Percentiles rank a stretch among this genome's conserved stretches.
Evolutionary conservation across 2,113 vertebrate genomes (phyloP).

Genomic region (Pangasianodon hypophthalmus): DNA sequence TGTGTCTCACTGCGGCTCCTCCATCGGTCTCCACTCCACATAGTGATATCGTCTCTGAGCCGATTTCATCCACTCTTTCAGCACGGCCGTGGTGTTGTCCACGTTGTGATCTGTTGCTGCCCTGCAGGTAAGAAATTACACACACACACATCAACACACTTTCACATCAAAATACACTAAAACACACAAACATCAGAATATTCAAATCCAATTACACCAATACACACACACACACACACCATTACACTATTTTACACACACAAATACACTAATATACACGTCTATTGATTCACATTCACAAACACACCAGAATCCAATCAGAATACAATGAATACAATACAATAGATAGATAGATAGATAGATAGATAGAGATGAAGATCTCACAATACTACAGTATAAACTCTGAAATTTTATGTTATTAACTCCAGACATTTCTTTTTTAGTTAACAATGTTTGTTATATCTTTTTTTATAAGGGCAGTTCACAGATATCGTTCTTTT

Average conservation of each 20-base stretch:
- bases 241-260: neutral
- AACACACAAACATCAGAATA: neutral
- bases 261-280: neutral
- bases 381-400: too few relatives aligned
- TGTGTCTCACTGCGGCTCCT: conserved; percentile 79
- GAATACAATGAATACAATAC: too few relatives aligned
- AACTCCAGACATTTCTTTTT: too few relatives aligned
- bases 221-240: conserved; percentile 3
- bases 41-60: conserved; percentile 88
- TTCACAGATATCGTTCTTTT: too few relatives aligned
- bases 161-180: conserved; percentile 21
- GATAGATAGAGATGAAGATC: too few relatives aligned
- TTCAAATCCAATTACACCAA: conserved; percentile 11
- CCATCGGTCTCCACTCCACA: conserved; percentile 94
- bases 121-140: conserved; percentile 71
- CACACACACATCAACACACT: neutral
- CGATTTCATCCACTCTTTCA: conserved; percentile 89
- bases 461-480: too few relatives aligned
- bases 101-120: conserved; percentile 89
- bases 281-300: neutral
- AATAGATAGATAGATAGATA: too few relatives aligned
- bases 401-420: too few relatives aligned
- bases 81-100: conserved; percentile 90
- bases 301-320: neutral
- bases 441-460: too few relatives aligned